A percentile compares a stretch with the other conserved stretches of the same genome.
Conservation (phyloP, 2,888 invertebrate species). For the Sminthurinus aureus region DNA sequence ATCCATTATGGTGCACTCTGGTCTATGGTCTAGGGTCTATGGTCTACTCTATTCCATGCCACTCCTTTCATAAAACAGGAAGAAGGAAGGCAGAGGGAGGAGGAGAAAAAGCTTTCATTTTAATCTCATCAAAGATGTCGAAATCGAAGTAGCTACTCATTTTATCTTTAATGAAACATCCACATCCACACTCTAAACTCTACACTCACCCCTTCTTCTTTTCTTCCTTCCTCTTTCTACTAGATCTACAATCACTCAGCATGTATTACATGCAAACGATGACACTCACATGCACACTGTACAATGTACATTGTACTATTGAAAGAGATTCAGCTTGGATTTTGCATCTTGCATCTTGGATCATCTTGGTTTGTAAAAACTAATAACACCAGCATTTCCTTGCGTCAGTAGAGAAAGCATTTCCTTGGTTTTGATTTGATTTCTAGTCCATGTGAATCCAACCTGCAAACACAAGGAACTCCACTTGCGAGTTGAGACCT, state of each 20-base stretch:
- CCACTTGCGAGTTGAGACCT: too few relatives aligned
- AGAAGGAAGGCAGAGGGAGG: conserved; percentile 4
- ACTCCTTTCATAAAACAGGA: background rate
- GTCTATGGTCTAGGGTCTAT: too few relatives aligned
- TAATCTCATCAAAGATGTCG: conserved; percentile 56
- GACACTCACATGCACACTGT: background rate
- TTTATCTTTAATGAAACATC: conserved; percentile 53
- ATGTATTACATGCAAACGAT: too few relatives aligned
- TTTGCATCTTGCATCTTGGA: background rate
- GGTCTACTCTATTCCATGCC: background rate
- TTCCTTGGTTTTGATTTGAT: background rate
- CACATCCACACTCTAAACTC: conserved; percentile 1
- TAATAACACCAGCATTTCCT: too few relatives aligned
- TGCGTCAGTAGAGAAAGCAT: background rate
- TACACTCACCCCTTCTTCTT: conserved; percentile 2
- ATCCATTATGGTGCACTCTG: conserved; percentile 47
- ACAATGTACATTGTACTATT: background rate
- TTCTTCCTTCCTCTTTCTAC: background rate
- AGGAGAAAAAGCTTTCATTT: conserved; percentile 45
- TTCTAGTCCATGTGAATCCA: too few relatives aligned
- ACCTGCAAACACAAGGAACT: too few relatives aligned
- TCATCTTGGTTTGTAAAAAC: too few relatives aligned
- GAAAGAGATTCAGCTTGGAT: background rate
- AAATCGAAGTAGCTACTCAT: conserved; percentile 44
- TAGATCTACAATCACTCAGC: background rate